These are phyloP conservation scores for Malaclemys terrapin DNA, from an alignment of 2,113 vertebrate genomes.

Conservation along the genomic window DNA sequence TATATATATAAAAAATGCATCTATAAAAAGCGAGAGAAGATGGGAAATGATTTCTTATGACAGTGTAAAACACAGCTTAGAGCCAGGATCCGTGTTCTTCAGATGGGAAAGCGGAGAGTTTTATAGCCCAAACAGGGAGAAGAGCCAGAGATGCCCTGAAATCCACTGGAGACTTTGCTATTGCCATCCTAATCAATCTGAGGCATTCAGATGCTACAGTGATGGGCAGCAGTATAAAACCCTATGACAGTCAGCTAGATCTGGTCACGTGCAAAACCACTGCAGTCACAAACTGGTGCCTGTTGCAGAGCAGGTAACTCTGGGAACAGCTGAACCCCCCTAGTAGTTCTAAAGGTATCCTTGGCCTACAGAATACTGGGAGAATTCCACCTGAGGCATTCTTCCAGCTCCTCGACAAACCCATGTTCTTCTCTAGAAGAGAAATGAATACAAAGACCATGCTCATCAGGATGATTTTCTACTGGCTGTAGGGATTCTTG, in stretches of 20 bases:
- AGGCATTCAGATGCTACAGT: not conserved
- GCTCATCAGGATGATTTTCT: not conserved
- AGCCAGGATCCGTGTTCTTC: not conserved
- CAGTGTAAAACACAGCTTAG: not conserved
- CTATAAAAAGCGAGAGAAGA: not conserved
- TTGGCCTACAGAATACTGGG: not conserved
- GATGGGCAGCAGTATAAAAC: not conserved
- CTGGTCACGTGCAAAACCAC: not conserved
- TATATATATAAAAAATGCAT: fast-evolving
- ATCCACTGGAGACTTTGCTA: not conserved
- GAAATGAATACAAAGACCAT: not conserved
- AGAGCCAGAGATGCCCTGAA: not conserved
- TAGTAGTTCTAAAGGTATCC: not conserved
- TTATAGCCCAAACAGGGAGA: not conserved
- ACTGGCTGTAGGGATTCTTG: not conserved
- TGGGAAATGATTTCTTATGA: not conserved
- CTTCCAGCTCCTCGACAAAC: not conserved
- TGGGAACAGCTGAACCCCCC: not conserved
- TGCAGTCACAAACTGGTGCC: not conserved
- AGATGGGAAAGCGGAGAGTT: not conserved
- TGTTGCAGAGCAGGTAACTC: not conserved
- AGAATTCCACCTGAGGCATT: not conserved
- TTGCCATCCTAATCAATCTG: not conserved
- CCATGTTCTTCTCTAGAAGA: not conserved
- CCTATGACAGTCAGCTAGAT: not conserved